Base-by-base conservation (phyloP, 2,888 invertebrate genomes). In the Noctua janthina region DNA sequence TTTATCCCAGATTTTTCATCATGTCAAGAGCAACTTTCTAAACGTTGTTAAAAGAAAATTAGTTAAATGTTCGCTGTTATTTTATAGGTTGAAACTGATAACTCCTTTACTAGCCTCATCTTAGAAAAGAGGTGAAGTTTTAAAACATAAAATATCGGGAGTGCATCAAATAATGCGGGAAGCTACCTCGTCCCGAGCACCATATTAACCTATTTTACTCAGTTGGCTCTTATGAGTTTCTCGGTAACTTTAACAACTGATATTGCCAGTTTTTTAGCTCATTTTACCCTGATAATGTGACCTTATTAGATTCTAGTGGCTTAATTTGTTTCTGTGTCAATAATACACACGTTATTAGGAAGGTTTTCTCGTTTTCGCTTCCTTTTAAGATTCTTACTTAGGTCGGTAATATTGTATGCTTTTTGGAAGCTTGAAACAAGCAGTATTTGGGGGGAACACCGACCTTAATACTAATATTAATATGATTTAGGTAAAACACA, bases 101-200 rank as follows among this genome's bases (percentile, higher is more conserved):
- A 51, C 54, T 73, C 8, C 15, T 73, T 75, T 35, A 79, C 68
- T 64, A 46, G 39, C 39, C 64, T 56, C 29, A 35, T 73, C n/a
- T 1, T 69, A 49, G 54, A 75, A 76, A 74, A 76, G 66, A 73
- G 49, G 62, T 62, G 56, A 80, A 86, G 62, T 83, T 85, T 83
- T 23, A 51, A 56, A 71, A 62, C 74, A 67, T 74, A 84, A 84
- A 82, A 80, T 86, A 86, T 83, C 80, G 68, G 29, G 71, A 77
- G 80, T 73, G 80, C 81, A 86, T 77, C 66, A 75, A 86, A 85
- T 89, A 84, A 87, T 79, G 74, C 76, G 76, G 76, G 56, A 74
- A 68, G 81, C 79, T 78, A 62, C 72, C 54, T 56, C 74, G 7
- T 56, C 64, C 43, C 43, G 66, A 73, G 72, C 67, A 77, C 76